Conservation (phyloP, 2,797 vertebrate genomes). For the Pangasius macronema region DNA sequence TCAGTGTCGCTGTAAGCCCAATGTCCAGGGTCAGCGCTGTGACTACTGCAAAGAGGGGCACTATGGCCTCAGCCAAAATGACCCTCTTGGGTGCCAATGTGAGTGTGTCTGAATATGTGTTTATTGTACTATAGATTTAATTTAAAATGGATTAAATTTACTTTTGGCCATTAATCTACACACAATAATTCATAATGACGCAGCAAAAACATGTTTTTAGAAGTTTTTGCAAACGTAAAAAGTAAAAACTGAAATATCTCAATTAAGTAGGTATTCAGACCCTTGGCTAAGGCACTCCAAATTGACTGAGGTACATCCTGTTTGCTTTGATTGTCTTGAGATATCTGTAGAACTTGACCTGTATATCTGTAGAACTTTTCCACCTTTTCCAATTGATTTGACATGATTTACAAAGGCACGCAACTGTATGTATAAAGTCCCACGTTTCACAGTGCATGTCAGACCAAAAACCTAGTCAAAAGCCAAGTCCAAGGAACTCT, state of each 20-base stretch:
- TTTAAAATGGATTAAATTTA: not conserved
- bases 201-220: not conserved
- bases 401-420: not conserved
- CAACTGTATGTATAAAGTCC: not conserved
- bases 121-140: not conserved
- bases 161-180: not conserved
- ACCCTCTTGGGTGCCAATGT: conserved; percentile 83
- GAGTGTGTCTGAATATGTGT: conserved; percentile 58
- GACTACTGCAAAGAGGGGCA: conserved; percentile 81
- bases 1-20: conserved; percentile 85
- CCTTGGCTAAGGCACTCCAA: not conserved
- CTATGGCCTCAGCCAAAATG: conserved; percentile 80
- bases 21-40: conserved; percentile 78
- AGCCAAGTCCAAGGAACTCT: not conserved
- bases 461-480: not conserved
- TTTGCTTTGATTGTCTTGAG: not conserved
- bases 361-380: not conserved
- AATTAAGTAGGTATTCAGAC: not conserved
- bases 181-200: not conserved
- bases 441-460: not conserved
- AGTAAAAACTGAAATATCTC: not conserved
- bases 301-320: not conserved
- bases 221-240: not conserved
- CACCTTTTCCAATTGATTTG: not conserved
- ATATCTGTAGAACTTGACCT: not conserved